These are phyloP conservation scores for Tetrax tetrax DNA, from an alignment of 2,113 vertebrate genomes.

Conservation along the genomic window DNA sequence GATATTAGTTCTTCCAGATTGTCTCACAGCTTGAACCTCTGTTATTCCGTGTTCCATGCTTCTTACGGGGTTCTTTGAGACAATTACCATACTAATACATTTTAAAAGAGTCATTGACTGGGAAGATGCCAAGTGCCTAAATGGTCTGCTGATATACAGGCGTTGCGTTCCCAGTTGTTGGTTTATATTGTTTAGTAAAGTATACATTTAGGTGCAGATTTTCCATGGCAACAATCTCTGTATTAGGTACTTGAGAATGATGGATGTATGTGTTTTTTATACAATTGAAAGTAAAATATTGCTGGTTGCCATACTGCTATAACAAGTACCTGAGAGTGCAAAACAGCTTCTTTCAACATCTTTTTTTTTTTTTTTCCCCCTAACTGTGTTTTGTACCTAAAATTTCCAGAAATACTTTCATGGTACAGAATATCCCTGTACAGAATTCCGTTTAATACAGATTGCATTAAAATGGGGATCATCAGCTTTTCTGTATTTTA, in stretches of 20 bases:
- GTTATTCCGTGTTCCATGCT: background rate
- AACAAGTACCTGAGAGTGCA: background rate
- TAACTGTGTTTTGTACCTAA: background rate
- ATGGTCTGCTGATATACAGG: background rate
- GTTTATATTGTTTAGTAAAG: constrained; percentile 47
- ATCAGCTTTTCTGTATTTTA: background rate
- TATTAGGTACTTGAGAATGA: constrained; percentile 21
- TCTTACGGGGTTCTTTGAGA: constrained; percentile 55
- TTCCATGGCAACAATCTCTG: constrained; percentile 45
- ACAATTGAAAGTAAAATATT: constrained; percentile 42
- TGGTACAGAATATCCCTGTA: background rate
- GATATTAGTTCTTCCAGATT: constrained; percentile 63
- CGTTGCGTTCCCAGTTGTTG: constrained; percentile 1
- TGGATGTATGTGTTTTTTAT: constrained; percentile 15
- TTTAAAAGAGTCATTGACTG: constrained; percentile 42
- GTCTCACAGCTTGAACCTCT: constrained; percentile 72
- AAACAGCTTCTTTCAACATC: background rate
- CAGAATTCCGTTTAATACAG: background rate
- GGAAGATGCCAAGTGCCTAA: constrained; percentile 46
- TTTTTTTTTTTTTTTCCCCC: background rate
- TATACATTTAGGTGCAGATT: constrained; percentile 36
- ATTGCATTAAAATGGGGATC: background rate
- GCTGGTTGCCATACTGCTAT: background rate
- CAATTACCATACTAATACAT: constrained; percentile 67
- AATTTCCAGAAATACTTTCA: background rate